Evolutionary conservation across 2,797 vertebrate species (phyloP).

Genomic region (Acanthopagrus latus): DNA sequence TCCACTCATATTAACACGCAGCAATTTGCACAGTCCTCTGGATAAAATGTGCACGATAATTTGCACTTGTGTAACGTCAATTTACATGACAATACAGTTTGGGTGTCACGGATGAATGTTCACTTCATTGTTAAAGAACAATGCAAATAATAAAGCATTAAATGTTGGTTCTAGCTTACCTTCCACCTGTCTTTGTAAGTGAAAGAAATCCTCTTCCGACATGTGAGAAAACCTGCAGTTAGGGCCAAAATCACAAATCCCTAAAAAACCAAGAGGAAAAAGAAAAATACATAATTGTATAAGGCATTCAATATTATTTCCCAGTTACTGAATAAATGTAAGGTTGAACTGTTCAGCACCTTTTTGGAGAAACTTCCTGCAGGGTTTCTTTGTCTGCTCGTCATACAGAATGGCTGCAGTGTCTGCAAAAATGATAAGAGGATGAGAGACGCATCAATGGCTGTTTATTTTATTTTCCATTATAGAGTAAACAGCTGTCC

Average conservation of each 20-base stretch:
- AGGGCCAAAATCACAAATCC: slow-evolving; percentile 93
- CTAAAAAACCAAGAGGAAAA: slow-evolving; percentile 75
- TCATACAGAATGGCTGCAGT: slow-evolving; percentile 90
- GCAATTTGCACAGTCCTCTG: not conserved
- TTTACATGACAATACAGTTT: not conserved
- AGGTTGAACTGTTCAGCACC: slow-evolving; percentile 76
- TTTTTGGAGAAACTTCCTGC: slow-evolving; percentile 94
- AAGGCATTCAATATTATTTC: not conserved
- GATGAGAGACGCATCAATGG: not conserved
- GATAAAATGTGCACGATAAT: slow-evolving; percentile 3
- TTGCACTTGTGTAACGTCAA: not conserved
- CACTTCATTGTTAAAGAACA: not conserved
- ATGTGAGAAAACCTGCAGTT: slow-evolving; percentile 97
- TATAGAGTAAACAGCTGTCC: not conserved
- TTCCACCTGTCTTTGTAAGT: slow-evolving; percentile 88
- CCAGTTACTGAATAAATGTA: not conserved
- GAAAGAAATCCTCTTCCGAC: slow-evolving; percentile 89
- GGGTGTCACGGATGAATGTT: not conserved
- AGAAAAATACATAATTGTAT: not conserved
- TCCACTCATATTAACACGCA: slow-evolving; percentile 4
- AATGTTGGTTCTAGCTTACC: slow-evolving; percentile 80
- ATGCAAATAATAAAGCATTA: not conserved
- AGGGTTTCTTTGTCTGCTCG: slow-evolving; percentile 93
- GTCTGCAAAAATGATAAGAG: slow-evolving; percentile 80
- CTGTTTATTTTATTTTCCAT: slow-evolving; percentile 12